Evolutionary conservation across 1,140 invertebrate genomes (phyloP), one percentile per base, ranked within the genome.

Genomic region (Drosophila pseudoananassae): DNA sequence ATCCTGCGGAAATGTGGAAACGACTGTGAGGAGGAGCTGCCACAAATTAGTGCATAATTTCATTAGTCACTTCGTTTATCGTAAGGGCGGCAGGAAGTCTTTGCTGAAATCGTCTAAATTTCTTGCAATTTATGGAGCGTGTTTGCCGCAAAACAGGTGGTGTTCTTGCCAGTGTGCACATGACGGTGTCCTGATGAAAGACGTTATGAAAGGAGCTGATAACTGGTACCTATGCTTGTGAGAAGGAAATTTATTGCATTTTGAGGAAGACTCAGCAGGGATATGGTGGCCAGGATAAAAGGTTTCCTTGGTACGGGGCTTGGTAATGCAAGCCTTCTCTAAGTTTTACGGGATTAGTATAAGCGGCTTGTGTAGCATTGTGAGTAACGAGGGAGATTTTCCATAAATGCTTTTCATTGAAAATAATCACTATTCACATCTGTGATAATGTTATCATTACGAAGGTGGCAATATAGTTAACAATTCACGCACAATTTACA

Each of bases 11-110:
- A 84, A 81, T 75, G 81, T 63, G 64, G 77, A 58, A 81, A 87
- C 75, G 70, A 79, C 88, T 69, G 69, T 36, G 53, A 53, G 49
- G 51, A 40, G 50, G 43, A 49, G 43, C 54, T 81, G 59, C 43
- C 31, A 17, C 74, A 76, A 79, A 88, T 88, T 82, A 88, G 88
- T 76, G 71, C 78, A 88, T 88, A 88, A 87, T 87, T 87, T 79
- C 78, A 87, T 83, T 87, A 83, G 78, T 63, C 83, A 89, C 83
- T 88, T 73, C 52, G 78, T 82, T 78, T 63, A 73, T 50, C 49
- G 43, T n/a, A 45, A 50, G 14, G 49, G 45, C 51, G 29, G 33
- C 27, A 64, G 57, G 56, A 64, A 40, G 49, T 66, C 47, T 55
- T 46, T 36, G 33, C 54, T 68, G 46, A 31, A 56, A 69, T 15